Evolutionary conservation across 2,797 vertebrate species (phyloP), one percentile per base, ranked within the genome.

Genomic region (Sebastes diaconus): DNA sequence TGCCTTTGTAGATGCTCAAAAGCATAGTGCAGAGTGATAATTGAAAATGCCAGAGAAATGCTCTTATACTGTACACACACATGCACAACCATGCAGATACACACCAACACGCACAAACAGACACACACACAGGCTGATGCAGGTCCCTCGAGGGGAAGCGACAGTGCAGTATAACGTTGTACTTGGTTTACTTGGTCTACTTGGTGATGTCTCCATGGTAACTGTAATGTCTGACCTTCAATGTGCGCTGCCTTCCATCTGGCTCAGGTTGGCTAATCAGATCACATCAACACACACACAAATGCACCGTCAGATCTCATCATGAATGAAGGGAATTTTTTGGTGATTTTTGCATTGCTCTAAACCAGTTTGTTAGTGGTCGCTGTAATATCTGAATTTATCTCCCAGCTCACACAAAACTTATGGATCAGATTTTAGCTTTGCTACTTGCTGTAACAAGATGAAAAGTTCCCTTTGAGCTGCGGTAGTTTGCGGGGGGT

Each of bases 211-310:
- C 90, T 92, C 93, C 93, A 94, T 95, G 92, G 94, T 87, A 94
- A 95, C 94, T 77, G 90, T 88, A 90, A 92, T 92, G 92, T 87
- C 90, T 94, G 95, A 95, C 94, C 94, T 95, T 95, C 92, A 93
- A 88, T 84, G 87, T 91, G 80, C 78, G 10, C 88, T 90, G 81
- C 83, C 73, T 92, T 94, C 90, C 84, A 89, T 93, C 85, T 90
- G 86, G 90, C 90, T 92, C 84, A 91, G 87, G 87, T 92, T 85
- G 84, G 81, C 87, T 92, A 90, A 93, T 94, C 89, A 90, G 82
- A 90, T 90, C 90, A 84, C 83, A 91, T 86, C 84, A 79, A 63
- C 73, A 73, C 84, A 77, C 80, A 88, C 83, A 80, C 77, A 85
- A 80, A 90, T 80, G 73, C 74, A 73, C 77, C 39, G 46, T 86